Evolutionary conservation across 2,113 vertebrate species (phyloP), one percentile per base, ranked within the genome.

Genomic region (Chamaetylas fuelleborni): DNA sequence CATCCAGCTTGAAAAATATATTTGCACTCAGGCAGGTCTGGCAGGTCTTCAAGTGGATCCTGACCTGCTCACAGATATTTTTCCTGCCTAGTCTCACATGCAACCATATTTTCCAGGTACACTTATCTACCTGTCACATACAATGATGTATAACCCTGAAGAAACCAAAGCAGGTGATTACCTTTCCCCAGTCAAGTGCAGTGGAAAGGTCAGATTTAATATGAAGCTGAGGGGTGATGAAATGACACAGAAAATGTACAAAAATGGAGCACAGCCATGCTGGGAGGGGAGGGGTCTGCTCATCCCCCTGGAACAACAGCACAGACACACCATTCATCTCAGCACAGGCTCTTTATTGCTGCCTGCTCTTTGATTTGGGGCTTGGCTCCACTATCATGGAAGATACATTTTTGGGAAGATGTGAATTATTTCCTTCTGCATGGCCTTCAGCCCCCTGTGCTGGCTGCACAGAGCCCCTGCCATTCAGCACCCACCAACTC

Each of bases 141-240:
- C 45, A 26, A 4, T n/a, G 58, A 81, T 71, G 51, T 66, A 65
- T 33, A 80, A n/a, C 45, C 24, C 72, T 15, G 20, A 61, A 88
- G 65, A 73, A 86, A 88, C 42, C 54, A 77, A 77, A 86, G 88
- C 13, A 83, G 60, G 88, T 71, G 92, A 93, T 94, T 84, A 36
- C 54, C 60, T 88, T 77, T 81, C 80, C 60, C 47, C 67, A 58
- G 72, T 47, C 71, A 66, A 79, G 91, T 40, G 76, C 33, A 51
- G 81, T 10, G 33, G 73, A 95, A 97, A 95, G 96, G 86, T 93
- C 92, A 95, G 85, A 66, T 86, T 93, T 92, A 94, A 93, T 83
- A 24, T 5, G 74, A 91, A 92, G 89, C 81, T 38, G 90, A 66
- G 81, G 62, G 61, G n/a, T 0, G 1, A 81, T 77, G 65, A 86